Conservation (phyloP, 2,113 vertebrate genomes). For the Chascanopsetta lugubris region DNA sequence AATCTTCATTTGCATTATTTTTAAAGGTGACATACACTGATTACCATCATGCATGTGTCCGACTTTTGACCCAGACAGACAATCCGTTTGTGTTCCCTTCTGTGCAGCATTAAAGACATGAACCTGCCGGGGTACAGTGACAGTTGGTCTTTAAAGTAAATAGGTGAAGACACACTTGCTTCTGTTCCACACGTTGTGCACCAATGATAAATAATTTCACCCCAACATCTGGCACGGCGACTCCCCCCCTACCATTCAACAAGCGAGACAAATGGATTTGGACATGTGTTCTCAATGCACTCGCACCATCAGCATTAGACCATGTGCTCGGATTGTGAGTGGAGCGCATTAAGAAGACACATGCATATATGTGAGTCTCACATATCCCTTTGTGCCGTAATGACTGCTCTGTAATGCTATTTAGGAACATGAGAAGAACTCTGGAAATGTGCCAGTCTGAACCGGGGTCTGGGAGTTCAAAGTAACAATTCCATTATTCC, state of each 20-base stretch:
- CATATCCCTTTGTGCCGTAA: conserved; percentile 9
- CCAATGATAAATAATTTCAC: not conserved
- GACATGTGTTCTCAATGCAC: not conserved
- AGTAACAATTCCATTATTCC: conserved; percentile 39
- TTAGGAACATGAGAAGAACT: conserved; percentile 24
- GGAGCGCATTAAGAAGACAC: not conserved
- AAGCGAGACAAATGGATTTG: not conserved
- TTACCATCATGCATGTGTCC: too few relatives aligned
- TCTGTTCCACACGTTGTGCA: not conserved
- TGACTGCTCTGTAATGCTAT: conserved; percentile 20
- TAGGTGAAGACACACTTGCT: not conserved
- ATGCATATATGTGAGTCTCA: not conserved
- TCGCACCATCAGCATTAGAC: not conserved
- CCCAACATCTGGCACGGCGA: not conserved
- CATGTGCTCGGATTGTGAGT: not conserved
- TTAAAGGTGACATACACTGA: too few relatives aligned
- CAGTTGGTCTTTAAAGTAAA: not conserved
- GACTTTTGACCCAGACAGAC: too few relatives aligned
- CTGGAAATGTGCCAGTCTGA: conserved; percentile 26
- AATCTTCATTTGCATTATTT: too few relatives aligned
- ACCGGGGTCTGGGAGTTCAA: conserved; percentile 18
- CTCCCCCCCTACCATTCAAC: too few relatives aligned
- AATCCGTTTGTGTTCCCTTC: too few relatives aligned
- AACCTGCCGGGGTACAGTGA: not conserved
- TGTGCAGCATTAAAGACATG: too few relatives aligned